Percentiles rank a stretch among this genome's conserved stretches.
phyloP scores from a whole-genome alignment of 2,888 invertebrate species.

The Leucoptera coffeella region DNA sequence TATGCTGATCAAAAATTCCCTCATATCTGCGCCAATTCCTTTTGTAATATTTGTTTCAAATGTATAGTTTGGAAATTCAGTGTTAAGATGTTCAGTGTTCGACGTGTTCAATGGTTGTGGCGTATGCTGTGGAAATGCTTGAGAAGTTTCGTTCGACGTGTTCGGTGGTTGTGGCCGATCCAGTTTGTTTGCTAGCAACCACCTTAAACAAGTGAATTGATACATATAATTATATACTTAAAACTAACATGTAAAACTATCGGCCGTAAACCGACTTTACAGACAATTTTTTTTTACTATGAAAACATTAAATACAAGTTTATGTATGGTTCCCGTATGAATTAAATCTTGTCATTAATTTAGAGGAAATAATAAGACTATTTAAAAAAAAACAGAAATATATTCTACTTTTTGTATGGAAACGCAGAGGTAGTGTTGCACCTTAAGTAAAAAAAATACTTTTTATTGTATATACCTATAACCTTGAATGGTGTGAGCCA shows the following conservation, averaged over 20 bases:
- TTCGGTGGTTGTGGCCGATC: conserved; percentile 2
- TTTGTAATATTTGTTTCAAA: background rate
- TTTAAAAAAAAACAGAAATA: too few relatives aligned
- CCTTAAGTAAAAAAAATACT: too few relatives aligned
- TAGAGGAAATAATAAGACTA: too few relatives aligned
- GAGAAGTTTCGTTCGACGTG: background rate
- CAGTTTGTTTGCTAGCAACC: conserved; percentile 8
- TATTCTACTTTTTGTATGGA: too few relatives aligned
- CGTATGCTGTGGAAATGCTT: conserved; percentile 1
- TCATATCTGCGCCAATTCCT: background rate
- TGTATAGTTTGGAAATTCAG: background rate
- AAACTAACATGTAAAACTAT: too few relatives aligned
- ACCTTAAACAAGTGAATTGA: conserved; percentile 7
- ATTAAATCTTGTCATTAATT: too few relatives aligned
- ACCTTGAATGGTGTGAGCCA: background rate
- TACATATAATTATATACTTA: too few relatives aligned
- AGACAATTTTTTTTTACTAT: conserved; percentile 1
- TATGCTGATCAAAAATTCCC: background rate
- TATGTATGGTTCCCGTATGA: too few relatives aligned
- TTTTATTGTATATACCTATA: too few relatives aligned
- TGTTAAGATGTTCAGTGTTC: background rate
- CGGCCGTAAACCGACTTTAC: conserved; percentile 3
- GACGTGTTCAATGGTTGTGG: conserved; percentile 1
- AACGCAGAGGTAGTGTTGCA: too few relatives aligned
- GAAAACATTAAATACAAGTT: background rate